Base-by-base conservation (phyloP, 2,888 invertebrate genomes). In the Sphaerophoria taeniata region DNA sequence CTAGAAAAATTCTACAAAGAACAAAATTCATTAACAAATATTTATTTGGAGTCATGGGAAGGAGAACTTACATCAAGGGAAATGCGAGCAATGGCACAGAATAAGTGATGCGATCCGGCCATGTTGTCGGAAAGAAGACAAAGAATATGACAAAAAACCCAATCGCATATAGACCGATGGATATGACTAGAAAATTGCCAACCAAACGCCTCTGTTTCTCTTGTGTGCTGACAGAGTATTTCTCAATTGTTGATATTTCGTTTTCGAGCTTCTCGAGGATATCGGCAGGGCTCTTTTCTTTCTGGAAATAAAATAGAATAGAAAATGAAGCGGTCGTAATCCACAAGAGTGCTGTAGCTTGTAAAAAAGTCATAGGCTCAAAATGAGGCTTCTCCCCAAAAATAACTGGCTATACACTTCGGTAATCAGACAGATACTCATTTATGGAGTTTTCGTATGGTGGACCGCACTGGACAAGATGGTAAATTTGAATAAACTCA, bases 181-280 rank as follows among this genome's bases (percentile, higher is more conserved):
- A 95, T 87, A 95, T 94, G 82, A 94, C 93, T 91, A 94, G 94
- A 70, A 98, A 94, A 88, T 95, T 95, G 53, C 96, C 96, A 63
- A 98, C 95, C 87, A 97, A 95, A 65, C 95, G 95, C 90, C 96
- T 96, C 91, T 97, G 96, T 55, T 94, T 94, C 89, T 96, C 95
- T 90, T 98, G 96, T 31, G 97, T 97, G 89, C 94, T 95, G 69
- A 95, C 93, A 16, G 96, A 95, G 93, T 96, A 97, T 89, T 95
- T 94, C 90, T 98, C 97, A 75, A 98, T 96, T 45, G 94, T 93
- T 89, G 95, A 95, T 69, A 98, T 97, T 90, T 97, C 95, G 92
- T 94, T 93, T 91, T 97, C 97, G 83, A 97, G 93, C 81, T 94
- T 94, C 89, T 96, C 96, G 82, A 97, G 93, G 56, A 92, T 89